phyloP scores from a whole-genome alignment of 2,797 vertebrate species.

The Epinephelus malabaricus region DNA sequence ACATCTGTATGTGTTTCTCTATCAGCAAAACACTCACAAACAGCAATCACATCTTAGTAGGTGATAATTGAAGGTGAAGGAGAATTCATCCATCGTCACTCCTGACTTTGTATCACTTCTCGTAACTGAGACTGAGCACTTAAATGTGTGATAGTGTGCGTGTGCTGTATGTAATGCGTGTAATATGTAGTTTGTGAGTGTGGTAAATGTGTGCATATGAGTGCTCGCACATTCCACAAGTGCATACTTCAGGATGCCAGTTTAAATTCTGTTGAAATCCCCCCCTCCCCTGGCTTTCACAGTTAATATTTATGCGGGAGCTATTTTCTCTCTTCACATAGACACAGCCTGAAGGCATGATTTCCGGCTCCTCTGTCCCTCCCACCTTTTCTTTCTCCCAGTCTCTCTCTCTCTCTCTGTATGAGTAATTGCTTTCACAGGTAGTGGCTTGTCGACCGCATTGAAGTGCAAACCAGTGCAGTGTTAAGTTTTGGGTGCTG shows the following conservation, averaged over 20 bases:
- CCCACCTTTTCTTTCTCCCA: conserved; percentile 62
- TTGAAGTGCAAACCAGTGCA: conserved; percentile 75
- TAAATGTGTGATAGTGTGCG: conserved; percentile 26
- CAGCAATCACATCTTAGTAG: conserved; percentile 1
- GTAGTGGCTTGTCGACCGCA: conserved; percentile 81
- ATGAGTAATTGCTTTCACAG: conserved; percentile 83
- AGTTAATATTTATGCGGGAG: conserved; percentile 79
- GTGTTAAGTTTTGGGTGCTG: conserved; percentile 76
- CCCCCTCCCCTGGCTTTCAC: conserved; percentile 47
- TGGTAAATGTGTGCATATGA: conserved; percentile 37
- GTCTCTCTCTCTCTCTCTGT: conserved; percentile 62
- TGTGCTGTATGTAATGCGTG: background rate
- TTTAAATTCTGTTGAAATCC: conserved; percentile 67
- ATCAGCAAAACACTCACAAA: background rate
- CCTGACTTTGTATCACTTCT: background rate
- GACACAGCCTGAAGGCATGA: conserved; percentile 74
- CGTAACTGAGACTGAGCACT: background rate
- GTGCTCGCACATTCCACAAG: conserved; percentile 69
- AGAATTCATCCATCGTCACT: background rate
- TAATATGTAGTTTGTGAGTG: conserved; percentile 37
- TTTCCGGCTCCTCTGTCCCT: conserved; percentile 74
- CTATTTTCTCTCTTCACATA: conserved; percentile 73
- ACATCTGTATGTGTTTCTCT: background rate
- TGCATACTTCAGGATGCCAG: conserved; percentile 67
- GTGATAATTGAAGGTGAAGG: conserved; percentile 20